Percentiles rank a stretch among this genome's conserved stretches.
Evolutionary conservation across 2,113 vertebrate species (phyloP).

Genomic region (Pterocles burchelli): DNA sequence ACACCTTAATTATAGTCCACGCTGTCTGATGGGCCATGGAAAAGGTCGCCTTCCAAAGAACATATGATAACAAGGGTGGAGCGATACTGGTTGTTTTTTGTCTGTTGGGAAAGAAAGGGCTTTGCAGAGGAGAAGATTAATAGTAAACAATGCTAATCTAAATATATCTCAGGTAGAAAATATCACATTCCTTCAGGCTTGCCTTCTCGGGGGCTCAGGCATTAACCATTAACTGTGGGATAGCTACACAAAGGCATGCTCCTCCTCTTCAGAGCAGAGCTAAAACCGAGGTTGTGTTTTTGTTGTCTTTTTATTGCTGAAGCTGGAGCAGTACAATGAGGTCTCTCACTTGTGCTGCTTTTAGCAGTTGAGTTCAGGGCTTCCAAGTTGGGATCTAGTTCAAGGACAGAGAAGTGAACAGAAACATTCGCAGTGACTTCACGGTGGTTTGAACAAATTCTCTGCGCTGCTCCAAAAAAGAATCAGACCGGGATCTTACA

Average conservation of each 20-base stretch:
- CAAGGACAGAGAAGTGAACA: slow-evolving; percentile 25
- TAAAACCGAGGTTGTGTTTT: background rate
- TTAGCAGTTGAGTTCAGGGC: background rate
- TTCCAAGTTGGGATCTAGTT: slow-evolving; percentile 28
- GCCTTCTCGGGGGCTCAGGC: background rate
- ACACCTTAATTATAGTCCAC: slow-evolving; percentile 53
- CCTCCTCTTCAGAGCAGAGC: background rate
- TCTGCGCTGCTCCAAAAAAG: background rate
- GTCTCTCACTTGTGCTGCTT: background rate
- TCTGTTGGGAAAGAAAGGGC: slow-evolving; percentile 14
- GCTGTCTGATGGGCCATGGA: slow-evolving; percentile 10
- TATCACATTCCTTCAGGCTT: slow-evolving; percentile 21
- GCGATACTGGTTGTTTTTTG: background rate
- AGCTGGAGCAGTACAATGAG: background rate
- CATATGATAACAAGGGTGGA: background rate
- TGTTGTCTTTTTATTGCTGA: background rate
- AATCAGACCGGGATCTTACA: background rate
- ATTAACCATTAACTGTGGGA: background rate
- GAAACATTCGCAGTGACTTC: background rate
- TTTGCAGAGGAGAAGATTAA: slow-evolving; percentile 34
- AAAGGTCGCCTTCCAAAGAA: slow-evolving; percentile 43
- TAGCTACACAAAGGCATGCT: background rate
- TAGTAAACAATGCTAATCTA: slow-evolving; percentile 53
- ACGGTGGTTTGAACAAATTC: background rate
- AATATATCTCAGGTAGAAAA: slow-evolving; percentile 56